A percentile compares a stretch with the other conserved stretches of the same genome.
These are phyloP conservation scores for Turritopsis rubra DNA, from an alignment of 30 jellyfish, hydroid and myxozoan genomes.

Conservation along the genomic window DNA sequence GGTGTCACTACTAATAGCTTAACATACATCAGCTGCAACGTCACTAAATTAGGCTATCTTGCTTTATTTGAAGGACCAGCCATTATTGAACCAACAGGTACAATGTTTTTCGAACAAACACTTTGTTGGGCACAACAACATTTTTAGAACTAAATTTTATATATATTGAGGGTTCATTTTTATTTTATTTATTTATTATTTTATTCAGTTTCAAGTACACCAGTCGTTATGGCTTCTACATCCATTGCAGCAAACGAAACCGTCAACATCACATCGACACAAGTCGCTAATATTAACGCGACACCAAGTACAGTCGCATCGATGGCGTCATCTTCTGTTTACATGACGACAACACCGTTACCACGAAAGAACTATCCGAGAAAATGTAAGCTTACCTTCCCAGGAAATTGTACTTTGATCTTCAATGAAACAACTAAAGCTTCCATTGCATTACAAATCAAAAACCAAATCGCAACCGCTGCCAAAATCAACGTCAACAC, in stretches of 20 bases:
- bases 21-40: conserved; percentile 33
- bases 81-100: background rate
- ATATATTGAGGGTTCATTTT: too few relatives aligned
- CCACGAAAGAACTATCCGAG: background rate
- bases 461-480: background rate
- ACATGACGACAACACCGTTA: background rate
- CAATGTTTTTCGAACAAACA: background rate
- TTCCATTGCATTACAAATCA: background rate
- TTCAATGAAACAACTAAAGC: conserved; percentile 22
- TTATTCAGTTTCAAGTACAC: background rate
- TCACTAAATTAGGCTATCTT: conserved; percentile 38
- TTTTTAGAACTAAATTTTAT: too few relatives aligned
- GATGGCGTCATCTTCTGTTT: background rate
- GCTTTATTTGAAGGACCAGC: conserved; percentile 44
- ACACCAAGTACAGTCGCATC: background rate
- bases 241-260: background rate
- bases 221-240: background rate
- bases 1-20: conserved; percentile 9
- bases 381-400: conserved; percentile 26
- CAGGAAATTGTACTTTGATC: conserved; percentile 28
- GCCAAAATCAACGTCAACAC: background rate
- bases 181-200: too few relatives aligned
- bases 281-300: background rate
- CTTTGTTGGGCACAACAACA: background rate
- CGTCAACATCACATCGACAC: background rate